Base-by-base conservation (phyloP, 2,797 vertebrate species). In the Trachurus trachurus region DNA sequence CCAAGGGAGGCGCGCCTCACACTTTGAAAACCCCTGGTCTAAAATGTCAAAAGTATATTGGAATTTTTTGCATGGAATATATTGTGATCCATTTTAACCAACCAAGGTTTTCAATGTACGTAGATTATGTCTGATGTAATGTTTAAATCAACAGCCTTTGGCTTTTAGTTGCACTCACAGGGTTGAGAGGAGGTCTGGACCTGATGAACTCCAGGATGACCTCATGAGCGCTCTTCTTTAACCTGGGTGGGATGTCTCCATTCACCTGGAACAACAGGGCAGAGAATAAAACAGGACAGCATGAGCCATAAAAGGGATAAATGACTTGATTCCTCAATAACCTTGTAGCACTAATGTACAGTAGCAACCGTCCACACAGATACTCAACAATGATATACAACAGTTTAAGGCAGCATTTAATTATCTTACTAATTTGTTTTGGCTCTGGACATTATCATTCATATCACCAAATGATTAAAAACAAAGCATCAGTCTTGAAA, bases 161-260 rank as follows among this genome's bases (percentile, higher is more conserved):
- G n/a, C n/a, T n/a, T n/a, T n/a, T 26, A 26, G 26, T 26, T 26
- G 26, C 26, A 90, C 95, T 95, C 94, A 99, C 98, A 12, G 98
- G 97, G 92, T 99, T 99, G 81, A 99, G 95, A 1, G 98, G 98
- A 42, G 98, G 98, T 75, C 98, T 94, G 0, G 98, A 99, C 68
- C 98, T 95, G 92, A 99, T 99, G 89, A 99, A 99, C 76, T 99
- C 98, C 78, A 99, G 95, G 87, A 99, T 99, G 91, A 98, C 95
- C 92, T 99, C 98, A 75, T 99, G 98, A 11, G 98, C 98, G 0
- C 97, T 99, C 94, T 98, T 99, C 94, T 97, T 98, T 95, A 99
- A 96, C 95, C 96, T 95, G n/a, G 96, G 97, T 10, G 97, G 98
- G 81, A 99, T 96, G 94, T 97, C 95, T 68, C 98, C 98, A 6